Conservation (phyloP, 2,797 vertebrate species). For the Tadarida brasiliensis region DNA sequence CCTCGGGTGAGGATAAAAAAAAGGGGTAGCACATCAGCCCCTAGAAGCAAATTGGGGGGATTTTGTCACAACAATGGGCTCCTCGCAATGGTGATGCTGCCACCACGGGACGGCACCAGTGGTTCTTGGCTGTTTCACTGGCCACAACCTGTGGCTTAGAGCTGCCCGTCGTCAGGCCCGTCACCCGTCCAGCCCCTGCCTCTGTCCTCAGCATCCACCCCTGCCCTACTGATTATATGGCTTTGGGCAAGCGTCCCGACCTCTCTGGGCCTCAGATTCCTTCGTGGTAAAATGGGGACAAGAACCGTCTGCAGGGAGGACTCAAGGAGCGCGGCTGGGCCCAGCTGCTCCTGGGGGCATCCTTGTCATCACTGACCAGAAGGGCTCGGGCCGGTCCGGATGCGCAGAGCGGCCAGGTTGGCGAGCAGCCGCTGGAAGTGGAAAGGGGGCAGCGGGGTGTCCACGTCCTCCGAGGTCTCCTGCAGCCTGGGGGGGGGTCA, state of each 20-base stretch:
- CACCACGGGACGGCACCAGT: too few relatives aligned
- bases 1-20: too few relatives aligned
- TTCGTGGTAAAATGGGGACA: not conserved
- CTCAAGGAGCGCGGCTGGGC: not conserved
- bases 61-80: not conserved
- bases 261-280: not conserved
- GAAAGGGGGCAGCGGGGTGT: conserved; percentile 86
- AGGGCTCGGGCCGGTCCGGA: conserved; percentile 83
- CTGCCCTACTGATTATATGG: not conserved
- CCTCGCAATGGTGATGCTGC: too few relatives aligned
- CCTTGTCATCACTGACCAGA: not conserved
- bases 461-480: conserved; percentile 86
- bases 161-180: not conserved
- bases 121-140: not conserved
- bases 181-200: not conserved
- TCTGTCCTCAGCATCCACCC: not conserved
- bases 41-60: not conserved
- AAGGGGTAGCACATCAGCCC: not conserved
- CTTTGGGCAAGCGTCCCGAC: not conserved
- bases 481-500: conserved; percentile 89
- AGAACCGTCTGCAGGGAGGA: not conserved
- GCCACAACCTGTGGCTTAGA: not conserved
- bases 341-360: not conserved
- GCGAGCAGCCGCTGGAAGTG: conserved; percentile 92
- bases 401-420: conserved; percentile 90